A percentile compares a stretch with the other conserved stretches of the same genome.
Conservation (phyloP, 2,797 vertebrate genomes). For the Acipenser transmontanus region DNA sequence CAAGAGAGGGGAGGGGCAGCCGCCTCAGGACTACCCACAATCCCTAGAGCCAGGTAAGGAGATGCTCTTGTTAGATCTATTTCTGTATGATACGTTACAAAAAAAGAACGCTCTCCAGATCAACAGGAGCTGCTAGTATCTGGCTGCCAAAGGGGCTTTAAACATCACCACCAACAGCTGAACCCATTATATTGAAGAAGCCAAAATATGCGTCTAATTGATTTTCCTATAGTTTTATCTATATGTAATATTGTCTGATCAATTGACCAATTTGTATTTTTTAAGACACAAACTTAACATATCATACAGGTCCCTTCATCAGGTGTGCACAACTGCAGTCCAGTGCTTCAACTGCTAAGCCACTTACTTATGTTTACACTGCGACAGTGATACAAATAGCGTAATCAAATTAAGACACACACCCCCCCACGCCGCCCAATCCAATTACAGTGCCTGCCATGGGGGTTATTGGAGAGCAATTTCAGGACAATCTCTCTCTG, state of each 20-base stretch:
- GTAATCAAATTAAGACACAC: neutral
- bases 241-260: neutral
- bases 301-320: too few relatives aligned
- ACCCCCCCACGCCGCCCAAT: neutral
- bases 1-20: constrained; percentile 65
- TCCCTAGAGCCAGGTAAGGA: constrained; percentile 79
- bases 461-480: neutral
- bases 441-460: neutral
- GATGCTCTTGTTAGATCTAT: neutral
- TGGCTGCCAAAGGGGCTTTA: neutral
- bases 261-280: neutral
- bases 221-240: neutral
- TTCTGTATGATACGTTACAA: neutral
- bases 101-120: neutral
- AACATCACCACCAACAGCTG: neutral
- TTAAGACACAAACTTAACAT: too few relatives aligned
- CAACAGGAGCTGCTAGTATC: neutral
- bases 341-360: too few relatives aligned
- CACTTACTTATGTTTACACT: neutral
- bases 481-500: constrained; percentile 24
- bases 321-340: neutral
- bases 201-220: neutral
- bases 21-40: constrained; percentile 64
- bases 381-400: neutral
- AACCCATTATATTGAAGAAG: neutral